Evolutionary conservation across 2,888 invertebrate genomes (phyloP).

Genomic region (Pollenia amentaria): DNA sequence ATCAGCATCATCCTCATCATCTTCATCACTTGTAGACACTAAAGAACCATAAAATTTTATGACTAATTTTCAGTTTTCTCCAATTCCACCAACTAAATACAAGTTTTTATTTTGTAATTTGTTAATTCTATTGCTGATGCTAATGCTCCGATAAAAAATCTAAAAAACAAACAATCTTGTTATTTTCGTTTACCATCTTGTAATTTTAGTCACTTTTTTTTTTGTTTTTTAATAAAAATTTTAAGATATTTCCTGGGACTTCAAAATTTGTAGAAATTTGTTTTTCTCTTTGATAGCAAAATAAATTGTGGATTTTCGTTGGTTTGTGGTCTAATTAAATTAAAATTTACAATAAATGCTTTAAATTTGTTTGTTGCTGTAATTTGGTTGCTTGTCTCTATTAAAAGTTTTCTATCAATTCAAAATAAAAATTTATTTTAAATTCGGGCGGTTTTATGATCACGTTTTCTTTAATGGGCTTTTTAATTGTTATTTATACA

Average conservation of each 20-base stretch:
- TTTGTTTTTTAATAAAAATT: neutral
- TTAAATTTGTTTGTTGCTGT: conserved; percentile 8
- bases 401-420: neutral
- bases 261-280: neutral
- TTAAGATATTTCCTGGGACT: neutral
- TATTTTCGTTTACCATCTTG: conserved; percentile 1
- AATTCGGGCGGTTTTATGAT: conserved; percentile 2
- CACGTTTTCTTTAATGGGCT: conserved; percentile 8
- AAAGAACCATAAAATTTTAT: conserved; percentile 59
- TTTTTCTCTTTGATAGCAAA: neutral
- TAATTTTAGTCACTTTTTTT: conserved; percentile 10
- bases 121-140: conserved; percentile 25
- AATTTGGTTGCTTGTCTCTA: neutral
- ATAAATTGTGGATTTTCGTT: conserved; percentile 10
- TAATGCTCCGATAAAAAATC: conserved; percentile 17
- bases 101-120: conserved; percentile 32
- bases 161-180: conserved; percentile 5
- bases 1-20: conserved; percentile 1
- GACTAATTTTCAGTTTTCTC: conserved; percentile 27
- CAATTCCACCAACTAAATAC: conserved; percentile 1
- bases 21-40: conserved; percentile 11
- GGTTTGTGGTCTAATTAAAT: conserved; percentile 48
- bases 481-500: conserved; percentile 8
- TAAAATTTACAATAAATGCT: conserved; percentile 40
- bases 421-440: neutral